These are phyloP conservation scores for Hybognathus amarus DNA, from an alignment of 2,797 vertebrate species.

Conservation along the genomic window DNA sequence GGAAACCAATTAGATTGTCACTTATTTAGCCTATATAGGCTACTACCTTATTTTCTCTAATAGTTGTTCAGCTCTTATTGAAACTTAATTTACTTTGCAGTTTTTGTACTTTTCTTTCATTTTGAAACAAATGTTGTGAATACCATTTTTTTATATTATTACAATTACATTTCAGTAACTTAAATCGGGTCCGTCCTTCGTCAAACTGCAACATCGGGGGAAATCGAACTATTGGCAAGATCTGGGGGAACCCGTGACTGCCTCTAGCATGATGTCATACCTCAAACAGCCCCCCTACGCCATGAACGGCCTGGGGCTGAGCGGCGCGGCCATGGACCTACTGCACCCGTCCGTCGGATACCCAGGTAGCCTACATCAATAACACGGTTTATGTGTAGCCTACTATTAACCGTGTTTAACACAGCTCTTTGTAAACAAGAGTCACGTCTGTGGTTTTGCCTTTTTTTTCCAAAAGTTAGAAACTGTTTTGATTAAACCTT, in stretches of 20 bases:
- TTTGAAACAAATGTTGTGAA: background rate
- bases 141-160: background rate
- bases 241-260: constrained; percentile 83
- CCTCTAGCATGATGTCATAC: constrained; percentile 99
- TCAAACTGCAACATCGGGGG: constrained; percentile 83
- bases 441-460: too few relatives aligned
- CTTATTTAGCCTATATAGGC: background rate
- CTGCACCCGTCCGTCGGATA: constrained; percentile 96
- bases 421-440: background rate
- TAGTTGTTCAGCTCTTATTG: background rate
- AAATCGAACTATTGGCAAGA: constrained; percentile 81
- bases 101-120: background rate
- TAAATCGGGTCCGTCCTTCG: constrained; percentile 70
- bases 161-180: constrained; percentile 61
- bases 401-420: background rate
- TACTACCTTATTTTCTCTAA: background rate
- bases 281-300: constrained; percentile 98
- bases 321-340: constrained; percentile 91
- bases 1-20: background rate
- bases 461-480: background rate
- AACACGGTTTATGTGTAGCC: constrained; percentile 40
- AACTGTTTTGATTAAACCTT: background rate
- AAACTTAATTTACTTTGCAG: background rate
- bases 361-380: constrained; percentile 77
- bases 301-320: constrained; percentile 95